Conservation (phyloP, 2,113 vertebrate species). For the Sus scrofa region T2T-Sscrofa CM000813.6:110880001-110880500, state of each 20-base stretch:
- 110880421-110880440: neutral
- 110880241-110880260: neutral
- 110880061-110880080: too few relatives aligned
- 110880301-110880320: neutral
- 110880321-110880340: neutral
- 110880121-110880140: too few relatives aligned
- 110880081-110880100: too few relatives aligned
- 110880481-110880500: neutral
- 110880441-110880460: neutral
- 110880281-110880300: neutral
- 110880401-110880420: neutral
- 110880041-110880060: too few relatives aligned
- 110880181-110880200: too few relatives aligned
- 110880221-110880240: neutral
- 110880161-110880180: too few relatives aligned
- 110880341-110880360: neutral
- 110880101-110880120: too few relatives aligned
- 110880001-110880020: too few relatives aligned
- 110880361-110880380: neutral
- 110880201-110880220: neutral
- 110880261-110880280: neutral
- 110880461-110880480: neutral
- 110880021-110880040: too few relatives aligned
- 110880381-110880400: neutral
- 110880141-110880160: too few relatives aligned